Evolutionary conservation across 2,888 invertebrate genomes (phyloP), one percentile per base, ranked within the genome.

Genomic region (Physocephala rufipes): DNA sequence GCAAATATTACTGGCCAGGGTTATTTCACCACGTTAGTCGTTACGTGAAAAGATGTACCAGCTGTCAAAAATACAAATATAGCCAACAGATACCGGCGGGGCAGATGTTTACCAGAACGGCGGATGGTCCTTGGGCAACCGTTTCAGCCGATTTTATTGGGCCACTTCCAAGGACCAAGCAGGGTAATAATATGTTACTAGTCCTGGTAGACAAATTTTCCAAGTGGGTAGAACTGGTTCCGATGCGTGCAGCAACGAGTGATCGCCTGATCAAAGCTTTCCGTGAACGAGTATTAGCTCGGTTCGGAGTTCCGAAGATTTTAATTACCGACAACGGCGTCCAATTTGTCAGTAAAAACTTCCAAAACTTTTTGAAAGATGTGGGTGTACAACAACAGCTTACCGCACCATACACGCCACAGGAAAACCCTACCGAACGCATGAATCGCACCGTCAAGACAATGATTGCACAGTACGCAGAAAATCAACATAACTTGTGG

Each of bases 221-320:
- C 13, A 59, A 59, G 30, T 59, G 59, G 59, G 30, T 30, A 12
- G 59, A 59, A 9, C n/a, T 62, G 19, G 36, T 62, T n/a, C 43
- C 62, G 2, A 21, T 65, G 24, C 26, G 71, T 45, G 36, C 15
- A 47, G 71, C 71, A 5, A 72, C 69, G n/a, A 43, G 30, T 21
- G 43, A 55, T 3, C 19, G 15, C 4, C 21, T 67, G 16, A 53
- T 43, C 45, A 45, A 15, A 45, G 45, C 45, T 45, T 45, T 45
- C 45, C 45, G 45, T 45, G 45, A 45, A 45, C 45, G 45, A 15
- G 15, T 45, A 9, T 12, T 45, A 15, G 45, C 45, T 15, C 45
- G 15, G 45, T 45, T 45, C 15, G 45, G 45, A 12, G 15, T 12
- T 15, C 15, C 9, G 9, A 15, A 45, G 15, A 45, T 58, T 24